Evolutionary conservation across 1,140 invertebrate species (phyloP).

Genomic region (Littorina saxatilis): DNA sequence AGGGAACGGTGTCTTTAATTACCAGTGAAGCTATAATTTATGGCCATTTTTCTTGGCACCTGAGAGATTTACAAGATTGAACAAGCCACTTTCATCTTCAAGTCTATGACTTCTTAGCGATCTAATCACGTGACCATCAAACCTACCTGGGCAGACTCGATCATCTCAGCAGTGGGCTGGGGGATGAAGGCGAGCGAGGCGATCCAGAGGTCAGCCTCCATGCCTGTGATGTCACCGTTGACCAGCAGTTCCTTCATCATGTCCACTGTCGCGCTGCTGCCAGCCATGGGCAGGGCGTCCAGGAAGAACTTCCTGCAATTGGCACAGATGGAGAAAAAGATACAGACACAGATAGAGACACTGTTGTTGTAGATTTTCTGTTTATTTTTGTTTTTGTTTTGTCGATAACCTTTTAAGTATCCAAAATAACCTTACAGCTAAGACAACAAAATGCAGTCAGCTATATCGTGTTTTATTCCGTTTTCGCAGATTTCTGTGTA

Average conservation of each 20-base stretch:
- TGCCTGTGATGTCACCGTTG: slow-evolving; percentile 81
- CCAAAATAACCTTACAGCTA: too few species aligned
- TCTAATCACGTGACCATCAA: background rate
- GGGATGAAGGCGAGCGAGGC: slow-evolving; percentile 86
- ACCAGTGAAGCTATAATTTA: too few species aligned
- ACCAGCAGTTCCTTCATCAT: slow-evolving; percentile 89
- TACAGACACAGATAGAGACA: background rate
- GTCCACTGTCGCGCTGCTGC: slow-evolving; percentile 85
- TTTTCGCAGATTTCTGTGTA: too few species aligned
- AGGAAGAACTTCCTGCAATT: slow-evolving; percentile 76
- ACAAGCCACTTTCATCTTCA: too few species aligned
- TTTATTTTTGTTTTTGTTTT: background rate
- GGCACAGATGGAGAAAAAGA: background rate
- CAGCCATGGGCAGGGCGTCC: slow-evolving; percentile 89
- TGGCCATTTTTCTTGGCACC: background rate
- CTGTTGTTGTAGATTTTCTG: background rate
- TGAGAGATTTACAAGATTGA: too few species aligned
- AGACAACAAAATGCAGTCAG: background rate
- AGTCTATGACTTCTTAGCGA: background rate
- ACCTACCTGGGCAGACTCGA: slow-evolving; percentile 80
- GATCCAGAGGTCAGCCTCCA: slow-evolving; percentile 86
- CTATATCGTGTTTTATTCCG: background rate
- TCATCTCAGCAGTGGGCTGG: slow-evolving; percentile 84
- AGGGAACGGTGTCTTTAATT: too few species aligned
- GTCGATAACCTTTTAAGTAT: background rate